These are phyloP conservation scores for Acheta domesticus DNA, from an alignment of 2,888 invertebrate genomes.

Conservation along the genomic window DNA sequence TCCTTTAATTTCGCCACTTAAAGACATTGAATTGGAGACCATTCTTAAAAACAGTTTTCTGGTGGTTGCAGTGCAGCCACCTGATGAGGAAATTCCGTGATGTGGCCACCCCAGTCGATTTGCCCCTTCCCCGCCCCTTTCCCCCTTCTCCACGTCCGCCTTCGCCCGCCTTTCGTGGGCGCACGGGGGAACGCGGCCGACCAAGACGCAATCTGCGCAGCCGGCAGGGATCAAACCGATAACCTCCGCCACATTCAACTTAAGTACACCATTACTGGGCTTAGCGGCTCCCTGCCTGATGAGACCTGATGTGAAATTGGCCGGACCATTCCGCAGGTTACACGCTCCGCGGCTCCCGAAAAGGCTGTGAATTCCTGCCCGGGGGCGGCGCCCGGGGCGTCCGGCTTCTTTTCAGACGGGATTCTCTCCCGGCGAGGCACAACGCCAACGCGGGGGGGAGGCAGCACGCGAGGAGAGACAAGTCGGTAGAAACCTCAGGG, in stretches of 20 bases:
- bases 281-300: not conserved
- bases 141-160: not conserved
- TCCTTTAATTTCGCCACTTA: too few species aligned
- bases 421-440: not conserved
- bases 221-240: not conserved
- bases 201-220: conserved; percentile 8
- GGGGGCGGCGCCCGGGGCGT: not conserved
- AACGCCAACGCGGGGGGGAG: not conserved
- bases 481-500: not conserved
- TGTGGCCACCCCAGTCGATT: too few species aligned
- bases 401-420: not conserved
- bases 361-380: not conserved
- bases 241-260: conserved; percentile 1
- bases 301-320: conserved; percentile 18
- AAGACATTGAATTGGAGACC: too few species aligned
- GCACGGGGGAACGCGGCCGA: not conserved
- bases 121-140: not conserved
- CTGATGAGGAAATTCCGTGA: too few species aligned
- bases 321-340: not conserved
- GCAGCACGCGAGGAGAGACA: not conserved
- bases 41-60: too few species aligned
- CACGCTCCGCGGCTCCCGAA: not conserved
- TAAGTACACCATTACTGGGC: conserved; percentile 18
- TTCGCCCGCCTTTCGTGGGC: not conserved
- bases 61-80: too few species aligned